phyloP scores from a whole-genome alignment of 2,797 vertebrate genomes.

The Gallirallus australis region DNA sequence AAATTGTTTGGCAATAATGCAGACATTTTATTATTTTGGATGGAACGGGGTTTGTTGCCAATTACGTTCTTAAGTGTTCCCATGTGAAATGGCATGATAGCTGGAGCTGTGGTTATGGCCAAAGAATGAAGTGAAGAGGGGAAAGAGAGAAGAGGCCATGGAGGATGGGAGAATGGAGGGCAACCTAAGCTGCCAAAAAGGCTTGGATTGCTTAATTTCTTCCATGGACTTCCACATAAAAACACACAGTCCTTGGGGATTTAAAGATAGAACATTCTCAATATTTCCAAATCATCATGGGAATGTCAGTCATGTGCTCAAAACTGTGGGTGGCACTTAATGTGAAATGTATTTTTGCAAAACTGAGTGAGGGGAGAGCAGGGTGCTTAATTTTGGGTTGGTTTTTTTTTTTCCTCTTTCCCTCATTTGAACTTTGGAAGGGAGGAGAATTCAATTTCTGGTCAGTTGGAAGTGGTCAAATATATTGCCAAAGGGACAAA shows the following conservation, averaged over 20 bases:
- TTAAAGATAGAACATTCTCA: conserved; percentile 27
- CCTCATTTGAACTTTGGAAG: neutral
- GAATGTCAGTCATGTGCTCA: conserved; percentile 20
- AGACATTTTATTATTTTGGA: neutral
- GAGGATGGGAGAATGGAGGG: neutral
- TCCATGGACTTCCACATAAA: neutral
- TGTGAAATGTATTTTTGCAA: neutral
- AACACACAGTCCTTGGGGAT: neutral
- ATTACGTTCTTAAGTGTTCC: conserved; percentile 12
- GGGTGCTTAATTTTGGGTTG: neutral
- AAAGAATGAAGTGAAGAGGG: neutral
- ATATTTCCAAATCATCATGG: neutral
- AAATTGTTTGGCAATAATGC: neutral
- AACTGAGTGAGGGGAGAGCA: neutral
- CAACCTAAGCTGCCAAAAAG: neutral
- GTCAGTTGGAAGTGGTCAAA: neutral
- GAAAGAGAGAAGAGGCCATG: neutral
- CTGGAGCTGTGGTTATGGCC: neutral
- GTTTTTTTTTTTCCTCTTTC: neutral
- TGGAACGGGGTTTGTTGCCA: neutral
- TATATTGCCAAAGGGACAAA: neutral
- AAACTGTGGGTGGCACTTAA: neutral
- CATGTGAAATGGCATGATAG: neutral
- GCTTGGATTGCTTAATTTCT: conserved; percentile 13
- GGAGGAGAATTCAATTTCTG: neutral